These are phyloP conservation scores for Scaptomyza caliginosa DNA, from an alignment of 2,888 invertebrate species.

Conservation along the genomic window DNA sequence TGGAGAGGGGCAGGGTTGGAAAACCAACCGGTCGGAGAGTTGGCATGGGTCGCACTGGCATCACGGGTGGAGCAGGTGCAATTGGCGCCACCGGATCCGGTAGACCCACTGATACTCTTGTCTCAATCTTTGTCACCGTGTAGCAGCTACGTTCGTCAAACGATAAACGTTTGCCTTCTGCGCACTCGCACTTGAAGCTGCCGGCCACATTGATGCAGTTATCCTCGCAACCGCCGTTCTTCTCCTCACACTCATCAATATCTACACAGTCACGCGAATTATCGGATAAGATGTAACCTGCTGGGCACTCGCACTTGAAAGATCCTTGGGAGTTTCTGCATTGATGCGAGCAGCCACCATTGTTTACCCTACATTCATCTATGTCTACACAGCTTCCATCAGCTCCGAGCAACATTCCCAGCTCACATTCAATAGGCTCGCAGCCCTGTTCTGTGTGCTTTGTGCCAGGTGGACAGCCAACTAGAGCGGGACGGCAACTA, in stretches of 20 bases:
- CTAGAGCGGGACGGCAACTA: conserved; percentile 72
- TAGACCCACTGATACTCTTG: background rate
- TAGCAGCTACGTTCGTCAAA: conserved; percentile 70
- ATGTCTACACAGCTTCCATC: conserved; percentile 85
- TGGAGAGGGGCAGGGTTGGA: background rate
- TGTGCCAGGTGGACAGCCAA: conserved; percentile 80
- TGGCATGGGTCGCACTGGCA: conserved; percentile 25
- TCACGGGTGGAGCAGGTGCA: background rate
- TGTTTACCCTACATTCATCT: conserved; percentile 85
- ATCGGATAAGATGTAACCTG: conserved; percentile 85
- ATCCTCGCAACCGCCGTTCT: conserved; percentile 82
- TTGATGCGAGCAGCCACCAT: conserved; percentile 82
- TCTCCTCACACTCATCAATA: conserved; percentile 85
- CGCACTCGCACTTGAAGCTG: conserved; percentile 85
- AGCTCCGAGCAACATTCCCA: conserved; percentile 81
- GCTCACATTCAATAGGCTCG: conserved; percentile 82
- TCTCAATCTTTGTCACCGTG: conserved; percentile 27
- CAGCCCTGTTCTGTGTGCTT: conserved; percentile 64
- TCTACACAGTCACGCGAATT: conserved; percentile 85
- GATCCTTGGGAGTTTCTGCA: conserved; percentile 85
- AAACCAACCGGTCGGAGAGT: conserved; percentile 7
- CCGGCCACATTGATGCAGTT: conserved; percentile 85
- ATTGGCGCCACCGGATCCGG: background rate
- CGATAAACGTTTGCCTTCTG: conserved; percentile 81
- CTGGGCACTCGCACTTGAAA: conserved; percentile 87